Evolutionary conservation across 2,113 vertebrate species (phyloP), one percentile per base, ranked within the genome.

Genomic region (Tyrannus savana): DNA sequence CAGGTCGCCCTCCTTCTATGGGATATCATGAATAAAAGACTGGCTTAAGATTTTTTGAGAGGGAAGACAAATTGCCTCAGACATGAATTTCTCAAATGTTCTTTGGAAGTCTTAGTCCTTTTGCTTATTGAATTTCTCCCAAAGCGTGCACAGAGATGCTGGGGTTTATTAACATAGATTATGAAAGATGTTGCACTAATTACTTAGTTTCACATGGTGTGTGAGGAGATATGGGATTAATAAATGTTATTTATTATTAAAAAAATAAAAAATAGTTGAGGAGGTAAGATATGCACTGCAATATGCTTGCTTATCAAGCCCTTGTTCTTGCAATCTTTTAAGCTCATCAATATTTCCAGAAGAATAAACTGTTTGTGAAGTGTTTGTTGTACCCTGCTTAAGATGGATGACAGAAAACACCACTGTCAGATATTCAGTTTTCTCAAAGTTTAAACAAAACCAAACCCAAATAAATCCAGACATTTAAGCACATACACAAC

Each of bases 161-260:
- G 53, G 49, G 6, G 6, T 87, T 93, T 93, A 82, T 84, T 95
- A 87, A 76, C 19, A n/a, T 22, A 79, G 37, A 18, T 90, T 90
- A 69, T 91, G 71, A 93, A 94, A 87, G 17, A 47, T 82, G 19
- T 33, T 49, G 18, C 5, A 24, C 46, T 96, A 93, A 95, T 94
- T 96, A 19, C 18, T 35, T 83, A 39, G 39, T 50, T 84, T 44
- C 28, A 66, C 19, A 9, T 27, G 47, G 47, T 64, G 10, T 44
- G 27, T 73, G 82, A 58, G 58, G 37, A 82, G 52, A 37, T 53
- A 28, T 21, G 47, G 41, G 50, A 91, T 75, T 76, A 79, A 78
- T 89, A 91, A 95, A 72, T 3, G 4, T 58, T 23, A 12, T 6
- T 78, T 68, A 58, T 93, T 93, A 83, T 92, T 90, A 78, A 78